These are phyloP conservation scores for Drosophila mettleri DNA, from an alignment of 2,888 invertebrate genomes.

Conservation along the genomic window DNA sequence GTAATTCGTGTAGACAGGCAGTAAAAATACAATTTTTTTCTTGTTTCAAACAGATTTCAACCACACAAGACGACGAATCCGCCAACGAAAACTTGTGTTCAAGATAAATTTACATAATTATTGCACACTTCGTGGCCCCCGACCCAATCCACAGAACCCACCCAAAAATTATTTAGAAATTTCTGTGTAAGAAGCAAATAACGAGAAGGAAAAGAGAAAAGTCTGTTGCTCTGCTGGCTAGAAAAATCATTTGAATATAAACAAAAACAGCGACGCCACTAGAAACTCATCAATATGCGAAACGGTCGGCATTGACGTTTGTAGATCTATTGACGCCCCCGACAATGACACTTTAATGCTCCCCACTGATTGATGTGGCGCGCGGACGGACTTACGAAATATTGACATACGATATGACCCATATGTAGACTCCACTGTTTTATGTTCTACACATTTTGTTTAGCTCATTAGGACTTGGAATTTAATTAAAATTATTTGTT, in stretches of 20 bases:
- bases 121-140: conserved; percentile 50
- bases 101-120: conserved; percentile 71
- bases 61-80: conserved; percentile 62
- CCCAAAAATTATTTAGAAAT: conserved; percentile 53
- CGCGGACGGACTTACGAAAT: conserved; percentile 30
- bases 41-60: conserved; percentile 41
- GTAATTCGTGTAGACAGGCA: conserved; percentile 74
- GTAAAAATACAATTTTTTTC: conserved; percentile 58
- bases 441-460: conserved; percentile 13
- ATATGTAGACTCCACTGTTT: conserved; percentile 40
- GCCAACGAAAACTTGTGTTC: conserved; percentile 57
- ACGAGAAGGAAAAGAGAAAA: conserved; percentile 17
- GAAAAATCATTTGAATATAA: conserved; percentile 57
- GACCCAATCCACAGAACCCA: conserved; percentile 7
- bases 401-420: conserved; percentile 64
- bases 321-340: conserved; percentile 72
- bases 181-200: conserved; percentile 37
- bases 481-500: conserved; percentile 13
- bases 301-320: conserved; percentile 70
- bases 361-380: conserved; percentile 68
- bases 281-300: conserved; percentile 70
- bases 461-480: conserved; percentile 38
- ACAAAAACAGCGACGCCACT: conserved; percentile 64
- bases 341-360: conserved; percentile 76
- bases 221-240: conserved; percentile 26